phyloP scores from a whole-genome alignment of 1,140 invertebrate genomes.

The Drosophila nasuta region DNA sequence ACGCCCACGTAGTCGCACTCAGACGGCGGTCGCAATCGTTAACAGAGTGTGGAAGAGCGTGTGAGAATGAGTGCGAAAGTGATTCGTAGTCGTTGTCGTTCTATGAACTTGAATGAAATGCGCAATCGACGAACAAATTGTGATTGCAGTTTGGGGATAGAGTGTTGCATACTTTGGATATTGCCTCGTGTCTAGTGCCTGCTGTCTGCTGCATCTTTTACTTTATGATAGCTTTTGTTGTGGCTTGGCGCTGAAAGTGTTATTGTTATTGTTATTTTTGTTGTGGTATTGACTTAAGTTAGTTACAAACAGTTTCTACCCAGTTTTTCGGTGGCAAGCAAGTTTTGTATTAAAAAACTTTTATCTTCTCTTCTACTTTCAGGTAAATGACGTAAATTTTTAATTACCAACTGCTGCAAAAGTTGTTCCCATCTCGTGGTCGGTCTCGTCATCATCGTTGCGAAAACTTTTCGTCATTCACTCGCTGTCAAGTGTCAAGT shows the following conservation, averaged over 20 bases:
- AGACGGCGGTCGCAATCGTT: conserved; percentile 12
- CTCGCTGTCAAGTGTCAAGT: conserved; percentile 76
- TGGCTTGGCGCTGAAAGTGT: background rate
- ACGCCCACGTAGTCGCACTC: conserved; percentile 45
- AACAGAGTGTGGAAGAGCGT: background rate
- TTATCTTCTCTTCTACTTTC: conserved; percentile 65
- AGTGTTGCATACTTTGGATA: conserved; percentile 25
- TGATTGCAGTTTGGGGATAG: conserved; percentile 42
- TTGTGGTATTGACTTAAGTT: conserved; percentile 54
- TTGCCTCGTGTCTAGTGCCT: background rate
- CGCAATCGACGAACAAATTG: conserved; percentile 41
- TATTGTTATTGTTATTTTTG: conserved; percentile 16
- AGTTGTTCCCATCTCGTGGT: conserved; percentile 49
- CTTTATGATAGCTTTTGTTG: conserved; percentile 64
- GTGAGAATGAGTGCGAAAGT: background rate
- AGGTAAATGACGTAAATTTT: conserved; percentile 82
- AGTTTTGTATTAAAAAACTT: conserved; percentile 81
- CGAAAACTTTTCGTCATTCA: conserved; percentile 77
- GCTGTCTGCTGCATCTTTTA: conserved; percentile 19
- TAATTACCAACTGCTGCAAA: conserved; percentile 72
- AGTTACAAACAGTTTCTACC: conserved; percentile 47
- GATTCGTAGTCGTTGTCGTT: background rate
- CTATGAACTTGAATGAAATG: conserved; percentile 9
- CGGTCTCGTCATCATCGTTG: conserved; percentile 38
- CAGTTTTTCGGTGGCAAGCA: conserved; percentile 30